These are phyloP conservation scores for Molossus molossus DNA, from an alignment of 2,797 vertebrate genomes.

Conservation along the genomic window DNA sequence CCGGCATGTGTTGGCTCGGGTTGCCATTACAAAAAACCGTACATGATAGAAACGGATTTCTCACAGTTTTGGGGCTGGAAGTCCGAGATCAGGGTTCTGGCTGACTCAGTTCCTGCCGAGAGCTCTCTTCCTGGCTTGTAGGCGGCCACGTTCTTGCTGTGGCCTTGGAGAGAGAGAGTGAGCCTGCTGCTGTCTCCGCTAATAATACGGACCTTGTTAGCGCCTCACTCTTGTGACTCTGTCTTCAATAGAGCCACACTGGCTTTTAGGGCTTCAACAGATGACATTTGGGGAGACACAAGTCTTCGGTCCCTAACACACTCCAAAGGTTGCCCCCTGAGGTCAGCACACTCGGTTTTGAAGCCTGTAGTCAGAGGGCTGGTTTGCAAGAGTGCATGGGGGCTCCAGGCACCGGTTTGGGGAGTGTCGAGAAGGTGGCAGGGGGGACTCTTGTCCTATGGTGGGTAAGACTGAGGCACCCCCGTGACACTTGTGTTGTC, in stretches of 20 bases:
- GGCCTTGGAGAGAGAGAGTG: neutral
- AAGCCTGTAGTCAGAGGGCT: neutral
- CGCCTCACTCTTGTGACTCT: neutral
- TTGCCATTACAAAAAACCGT: neutral
- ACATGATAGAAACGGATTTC: neutral
- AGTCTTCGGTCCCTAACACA: neutral
- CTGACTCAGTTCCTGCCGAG: too few species aligned
- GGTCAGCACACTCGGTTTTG: neutral
- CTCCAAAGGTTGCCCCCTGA: neutral
- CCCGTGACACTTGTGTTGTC: neutral
- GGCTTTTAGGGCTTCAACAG: neutral
- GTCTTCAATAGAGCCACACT: neutral
- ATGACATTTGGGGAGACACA: neutral
- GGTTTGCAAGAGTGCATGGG: neutral
- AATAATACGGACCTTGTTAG: neutral
- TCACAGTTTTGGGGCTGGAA: neutral
- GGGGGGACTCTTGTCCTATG: too few species aligned
- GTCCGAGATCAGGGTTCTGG: too few species aligned
- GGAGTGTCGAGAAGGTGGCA: neutral
- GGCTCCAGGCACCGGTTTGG: neutral
- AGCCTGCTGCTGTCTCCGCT: neutral
- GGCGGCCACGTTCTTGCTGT: neutral
- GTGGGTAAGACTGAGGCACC: neutral
- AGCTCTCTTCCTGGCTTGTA: too few species aligned
- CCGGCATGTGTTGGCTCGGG: too few species aligned